Evolutionary conservation across 2,888 invertebrate species (phyloP), one percentile per base, ranked within the genome.

Genomic region (Auanema freiburgensis): DNA sequence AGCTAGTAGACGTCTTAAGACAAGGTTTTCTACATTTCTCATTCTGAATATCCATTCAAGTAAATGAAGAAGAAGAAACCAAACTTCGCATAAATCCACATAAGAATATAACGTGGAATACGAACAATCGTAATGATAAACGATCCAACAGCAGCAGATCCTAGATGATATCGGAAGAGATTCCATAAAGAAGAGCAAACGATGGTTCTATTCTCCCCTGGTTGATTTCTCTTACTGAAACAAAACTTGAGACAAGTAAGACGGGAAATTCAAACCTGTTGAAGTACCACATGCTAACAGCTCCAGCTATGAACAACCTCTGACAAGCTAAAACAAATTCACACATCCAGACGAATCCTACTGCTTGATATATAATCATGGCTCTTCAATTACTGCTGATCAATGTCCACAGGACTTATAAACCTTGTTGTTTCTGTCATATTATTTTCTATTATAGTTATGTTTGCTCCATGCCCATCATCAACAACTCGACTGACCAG

Each of bases 271-370:
- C 83, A 81, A 84, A 91, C 91, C 89, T 89, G 77, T 88, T 86
- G 81, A 96, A 95, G 85, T 93, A 95, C 95, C 95, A 96, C 79
- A 90, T 90, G 0, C 93, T 92, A 1, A 95, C 93, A 21, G 94
- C 90, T 12, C 93, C 93, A 18, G 94, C 91, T 68, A 95, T 90
- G 1, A 93, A 91, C 89, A 95, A 92, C 84, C 92, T 92, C 84
- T 95, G 93, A 83, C 93, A 93, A 14, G 92, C 93, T 77, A 93
- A 89, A 76, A 95, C 92, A 84, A 94, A 94, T 86, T 96, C 94
- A 25, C 91, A 90, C 12, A 91, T 90, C 95, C 95, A 96, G 71
- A 96, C 89, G 23, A 95, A 87, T 49, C 92, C 94, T 57, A 94
- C 81, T 12, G 92, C 87, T 83, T 93, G 92, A 76, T 93, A 89